Evolutionary conservation across 1,140 invertebrate species (phyloP).

Genomic region (Zaprionus vittiger): DNA sequence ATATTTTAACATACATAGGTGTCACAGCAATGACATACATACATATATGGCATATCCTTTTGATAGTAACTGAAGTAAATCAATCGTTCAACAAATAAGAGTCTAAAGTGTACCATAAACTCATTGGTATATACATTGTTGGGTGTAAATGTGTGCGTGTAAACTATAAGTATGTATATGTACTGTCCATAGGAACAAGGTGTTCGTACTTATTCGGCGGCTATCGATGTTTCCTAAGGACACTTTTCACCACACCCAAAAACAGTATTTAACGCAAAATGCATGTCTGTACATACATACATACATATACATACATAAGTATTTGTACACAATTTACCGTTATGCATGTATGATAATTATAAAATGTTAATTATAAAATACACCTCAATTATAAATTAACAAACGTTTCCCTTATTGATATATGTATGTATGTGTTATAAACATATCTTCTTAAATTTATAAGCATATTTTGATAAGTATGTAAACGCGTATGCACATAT

Average conservation of each 20-base stretch:
- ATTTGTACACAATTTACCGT: background rate
- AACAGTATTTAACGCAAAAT: background rate
- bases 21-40: background rate
- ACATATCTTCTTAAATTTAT: background rate
- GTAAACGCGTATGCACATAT: slow-evolving; percentile 11
- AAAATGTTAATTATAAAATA: background rate
- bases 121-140: background rate
- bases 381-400: background rate
- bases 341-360: background rate
- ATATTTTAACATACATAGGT: background rate
- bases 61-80: background rate
- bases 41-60: background rate
- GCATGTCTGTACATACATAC: slow-evolving; percentile 13
- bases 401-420: background rate
- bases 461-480: background rate
- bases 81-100: background rate
- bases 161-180: background rate
- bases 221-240: slow-evolving; percentile 20
- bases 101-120: background rate
- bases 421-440: background rate
- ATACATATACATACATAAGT: slow-evolving; percentile 3
- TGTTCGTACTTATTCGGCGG: slow-evolving; percentile 27
- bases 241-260: slow-evolving; percentile 40
- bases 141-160: background rate
- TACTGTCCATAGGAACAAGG: slow-evolving; percentile 22